phyloP scores from a whole-genome alignment of 2,888 invertebrate species.

The Erebia aethiops region DNA sequence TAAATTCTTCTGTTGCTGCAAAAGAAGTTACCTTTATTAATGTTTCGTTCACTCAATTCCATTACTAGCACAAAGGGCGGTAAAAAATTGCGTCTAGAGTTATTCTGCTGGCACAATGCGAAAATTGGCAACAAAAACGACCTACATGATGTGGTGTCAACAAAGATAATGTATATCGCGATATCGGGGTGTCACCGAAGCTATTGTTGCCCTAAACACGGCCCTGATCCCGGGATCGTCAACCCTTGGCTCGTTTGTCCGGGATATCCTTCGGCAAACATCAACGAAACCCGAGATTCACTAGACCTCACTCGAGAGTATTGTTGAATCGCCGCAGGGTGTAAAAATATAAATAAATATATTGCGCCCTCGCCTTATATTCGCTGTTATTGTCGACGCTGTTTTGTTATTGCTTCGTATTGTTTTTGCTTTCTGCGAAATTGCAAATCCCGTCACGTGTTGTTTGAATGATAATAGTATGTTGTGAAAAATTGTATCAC shows the following conservation, averaged over 20 bases:
- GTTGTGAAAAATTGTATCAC: background rate
- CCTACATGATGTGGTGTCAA: conserved; percentile 76
- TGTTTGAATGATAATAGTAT: conserved; percentile 13
- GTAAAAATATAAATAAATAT: conserved; percentile 70
- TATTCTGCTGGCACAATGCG: conserved; percentile 68
- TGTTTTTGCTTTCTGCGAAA: conserved; percentile 46
- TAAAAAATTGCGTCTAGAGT: conserved; percentile 51
- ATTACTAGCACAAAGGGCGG: conserved; percentile 43
- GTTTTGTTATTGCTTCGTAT: conserved; percentile 55
- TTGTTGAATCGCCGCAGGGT: conserved; percentile 63
- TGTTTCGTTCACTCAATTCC: conserved; percentile 39
- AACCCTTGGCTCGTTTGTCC: conserved; percentile 74
- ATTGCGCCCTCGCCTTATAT: conserved; percentile 46
- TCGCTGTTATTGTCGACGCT: conserved; percentile 46
- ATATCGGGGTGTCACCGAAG: conserved; percentile 70
- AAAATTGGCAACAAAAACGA: conserved; percentile 75
- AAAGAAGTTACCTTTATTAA: conserved; percentile 39
- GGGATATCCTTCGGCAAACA: conserved; percentile 79
- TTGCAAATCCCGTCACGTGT: conserved; percentile 23
- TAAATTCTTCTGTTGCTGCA: conserved; percentile 23
- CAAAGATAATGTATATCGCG: conserved; percentile 77
- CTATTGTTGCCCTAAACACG: conserved; percentile 74
- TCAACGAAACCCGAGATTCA: conserved; percentile 75
- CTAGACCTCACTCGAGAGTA: conserved; percentile 76
- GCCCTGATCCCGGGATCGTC: conserved; percentile 71